Conservation (phyloP, 23 tunicate species). For the Halocynthia aurantium region DNA sequence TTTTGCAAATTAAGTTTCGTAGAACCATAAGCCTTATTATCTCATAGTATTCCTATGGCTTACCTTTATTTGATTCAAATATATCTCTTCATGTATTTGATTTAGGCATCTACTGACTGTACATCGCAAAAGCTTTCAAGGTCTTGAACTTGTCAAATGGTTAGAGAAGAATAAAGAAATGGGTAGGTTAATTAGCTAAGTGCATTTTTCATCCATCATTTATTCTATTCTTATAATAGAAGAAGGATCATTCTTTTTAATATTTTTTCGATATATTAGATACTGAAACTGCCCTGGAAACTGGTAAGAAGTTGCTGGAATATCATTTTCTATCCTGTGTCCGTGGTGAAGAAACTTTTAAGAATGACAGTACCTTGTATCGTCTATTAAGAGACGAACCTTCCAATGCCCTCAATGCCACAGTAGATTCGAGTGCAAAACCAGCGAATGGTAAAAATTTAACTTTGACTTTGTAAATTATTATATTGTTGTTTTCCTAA, state of each 20-base stretch:
- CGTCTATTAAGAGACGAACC: slow-evolving; percentile 53
- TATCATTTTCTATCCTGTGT: slow-evolving; percentile 1
- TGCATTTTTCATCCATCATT: no score
- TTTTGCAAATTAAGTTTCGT: no score
- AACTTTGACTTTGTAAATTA: not conserved
- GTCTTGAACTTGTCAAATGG: slow-evolving; percentile 21
- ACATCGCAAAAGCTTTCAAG: slow-evolving; percentile 18
- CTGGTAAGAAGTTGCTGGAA: no score
- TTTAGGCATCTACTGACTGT: slow-evolving; percentile 1
- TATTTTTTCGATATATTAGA: no score
- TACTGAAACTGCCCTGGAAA: no score
- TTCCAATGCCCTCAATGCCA: slow-evolving; percentile 70
- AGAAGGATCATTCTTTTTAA: no score
- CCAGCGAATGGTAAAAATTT: slow-evolving; percentile 10
- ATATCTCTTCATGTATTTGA: not conserved
- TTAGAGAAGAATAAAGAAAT: not conserved
- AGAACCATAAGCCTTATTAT: no score
- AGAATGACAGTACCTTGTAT: slow-evolving; percentile 57
- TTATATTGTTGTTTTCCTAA: not conserved
- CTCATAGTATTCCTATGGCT: no score
- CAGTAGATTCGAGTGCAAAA: slow-evolving; percentile 22
- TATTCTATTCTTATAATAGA: no score
- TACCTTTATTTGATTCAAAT: not conserved
- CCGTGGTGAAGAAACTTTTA: slow-evolving; percentile 29
- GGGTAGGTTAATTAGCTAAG: not conserved